phyloP scores from a whole-genome alignment of 2,113 vertebrate genomes.

The Melanocharis versteri region DNA sequence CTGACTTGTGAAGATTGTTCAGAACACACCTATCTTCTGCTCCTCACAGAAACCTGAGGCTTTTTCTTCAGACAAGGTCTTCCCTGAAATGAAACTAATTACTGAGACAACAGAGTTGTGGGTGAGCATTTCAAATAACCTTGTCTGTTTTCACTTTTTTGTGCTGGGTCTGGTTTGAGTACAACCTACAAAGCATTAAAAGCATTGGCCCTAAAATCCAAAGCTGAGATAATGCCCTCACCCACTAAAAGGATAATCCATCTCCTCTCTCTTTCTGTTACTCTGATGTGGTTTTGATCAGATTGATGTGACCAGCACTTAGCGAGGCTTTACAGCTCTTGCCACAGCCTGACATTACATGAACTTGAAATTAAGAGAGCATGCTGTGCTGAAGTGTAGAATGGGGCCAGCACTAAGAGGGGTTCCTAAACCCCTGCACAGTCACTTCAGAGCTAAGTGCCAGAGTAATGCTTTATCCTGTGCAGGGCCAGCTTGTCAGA shows the following conservation, averaged over 20 bases:
- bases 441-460: neutral
- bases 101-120: neutral
- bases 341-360: neutral
- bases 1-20: neutral
- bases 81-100: neutral
- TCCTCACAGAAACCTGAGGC: neutral
- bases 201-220: neutral
- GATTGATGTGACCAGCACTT: neutral
- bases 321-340: neutral
- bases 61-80: neutral
- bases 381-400: neutral
- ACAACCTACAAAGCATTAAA: neutral
- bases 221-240: neutral
- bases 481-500: neutral
- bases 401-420: neutral
- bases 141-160: neutral
- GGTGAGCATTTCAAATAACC: neutral
- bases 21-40: neutral
- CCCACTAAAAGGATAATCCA: neutral
- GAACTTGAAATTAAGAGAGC: neutral
- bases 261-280: neutral
- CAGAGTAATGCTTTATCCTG: neutral
- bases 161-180: neutral
- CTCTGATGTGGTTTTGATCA: neutral
- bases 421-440: neutral